Evolutionary conservation across 2,888 invertebrate species (phyloP).

Genomic region (Druceiella hillmani): DNA sequence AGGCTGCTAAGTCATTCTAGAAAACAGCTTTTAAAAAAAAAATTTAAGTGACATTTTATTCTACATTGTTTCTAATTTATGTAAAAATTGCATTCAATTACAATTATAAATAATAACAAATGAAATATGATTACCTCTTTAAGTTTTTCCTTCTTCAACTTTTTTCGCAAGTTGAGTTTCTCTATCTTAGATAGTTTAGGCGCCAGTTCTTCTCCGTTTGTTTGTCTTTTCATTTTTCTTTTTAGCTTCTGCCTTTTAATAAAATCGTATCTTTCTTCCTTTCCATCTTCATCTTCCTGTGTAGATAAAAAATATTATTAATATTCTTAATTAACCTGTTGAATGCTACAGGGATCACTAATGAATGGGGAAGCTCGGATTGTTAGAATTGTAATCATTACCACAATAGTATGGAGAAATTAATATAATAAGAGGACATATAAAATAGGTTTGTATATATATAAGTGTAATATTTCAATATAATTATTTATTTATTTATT

Average conservation of each 20-base stretch:
- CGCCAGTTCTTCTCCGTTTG: constrained; percentile 19
- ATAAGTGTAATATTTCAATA: too few species aligned
- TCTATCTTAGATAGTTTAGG: constrained; percentile 47
- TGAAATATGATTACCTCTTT: constrained; percentile 30
- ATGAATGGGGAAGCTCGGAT: neutral
- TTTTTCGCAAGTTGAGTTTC: constrained; percentile 47
- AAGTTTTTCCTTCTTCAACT: constrained; percentile 40
- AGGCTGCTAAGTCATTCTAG: too few species aligned
- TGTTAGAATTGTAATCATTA: neutral
- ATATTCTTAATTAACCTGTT: neutral
- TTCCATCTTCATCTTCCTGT: constrained; percentile 34
- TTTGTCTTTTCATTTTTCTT: constrained; percentile 29
- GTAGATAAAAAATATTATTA: constrained; percentile 7
- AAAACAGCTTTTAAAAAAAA: too few species aligned
- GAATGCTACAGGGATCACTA: neutral
- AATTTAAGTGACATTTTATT: too few species aligned
- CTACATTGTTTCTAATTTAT: too few species aligned
- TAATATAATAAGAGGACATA: too few species aligned
- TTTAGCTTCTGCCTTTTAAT: constrained; percentile 34
- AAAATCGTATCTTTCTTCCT: constrained; percentile 33
- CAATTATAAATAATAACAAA: constrained; percentile 3
- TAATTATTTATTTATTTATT: too few species aligned
- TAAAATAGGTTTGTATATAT: too few species aligned
- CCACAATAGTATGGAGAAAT: neutral
- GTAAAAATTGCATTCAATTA: neutral